Evolutionary conservation across 2,888 invertebrate genomes (phyloP), one percentile per base, ranked within the genome.

Genomic region (Dexiosoma caninum): DNA sequence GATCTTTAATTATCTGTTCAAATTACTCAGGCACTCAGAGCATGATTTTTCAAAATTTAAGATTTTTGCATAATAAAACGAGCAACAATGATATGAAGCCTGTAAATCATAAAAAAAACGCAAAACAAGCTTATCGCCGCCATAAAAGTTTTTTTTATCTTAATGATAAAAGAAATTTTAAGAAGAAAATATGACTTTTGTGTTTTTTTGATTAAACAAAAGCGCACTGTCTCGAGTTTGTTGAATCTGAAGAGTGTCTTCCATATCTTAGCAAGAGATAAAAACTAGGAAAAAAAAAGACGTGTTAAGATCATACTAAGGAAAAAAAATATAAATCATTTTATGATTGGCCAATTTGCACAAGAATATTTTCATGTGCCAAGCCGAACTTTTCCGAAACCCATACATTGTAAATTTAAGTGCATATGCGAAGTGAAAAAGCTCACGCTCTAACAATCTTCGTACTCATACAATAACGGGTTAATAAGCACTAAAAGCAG

Each of bases 331-430:
- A 53, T 57, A 42, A 67, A 59, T 51, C 51, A 71, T 40, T 46
- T 55, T 66, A 66, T 71, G 77, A 78, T 78, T 78, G 77, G 77
- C 70, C 70, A 71, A 64, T 71, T 71, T 44, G 30, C 16, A 32
- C 55, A 55, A 70, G 49, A 70, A 77, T 32, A 30, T 64, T 64
- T 42, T 42, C 40, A 57, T 49, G 49, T 23, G n/a, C 37, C 40
- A 81, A 81, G 81, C 81, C 81, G 77, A 81, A 81, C 81, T 77
- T 81, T 74, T 72, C 69, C 77, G 81, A 81, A 74, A 62, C 67
- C 16, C n/a, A 81, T 55, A 72, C 76, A 57, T 10, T 32, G 9
- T 37, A 23, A 59, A 2, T 53, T 37, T 23, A 7, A 35, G 9
- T 4, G n/a, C n/a, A 44, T 12, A 42, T 35, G 46, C 49, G 40